phyloP scores from a whole-genome alignment of 2,113 vertebrate genomes.

The Perccottus glenii region DNA sequence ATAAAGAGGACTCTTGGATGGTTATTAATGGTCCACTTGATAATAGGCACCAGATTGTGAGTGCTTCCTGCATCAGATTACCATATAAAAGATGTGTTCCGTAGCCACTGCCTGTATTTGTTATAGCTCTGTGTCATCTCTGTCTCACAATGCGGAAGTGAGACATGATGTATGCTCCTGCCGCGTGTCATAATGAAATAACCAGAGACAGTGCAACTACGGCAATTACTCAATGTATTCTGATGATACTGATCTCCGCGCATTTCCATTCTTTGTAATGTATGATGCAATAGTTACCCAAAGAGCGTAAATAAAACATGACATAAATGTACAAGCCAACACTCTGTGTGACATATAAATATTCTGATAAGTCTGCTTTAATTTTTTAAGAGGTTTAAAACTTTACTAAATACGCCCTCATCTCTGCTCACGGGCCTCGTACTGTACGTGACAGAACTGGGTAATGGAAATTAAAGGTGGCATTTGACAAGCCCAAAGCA shows the following conservation, averaged over 20 bases:
- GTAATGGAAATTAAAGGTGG: conserved; percentile 28
- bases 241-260: conserved; percentile 62
- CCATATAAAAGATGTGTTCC: conserved; percentile 26
- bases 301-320: conserved; percentile 66
- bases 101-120: conserved; percentile 33
- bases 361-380: conserved; percentile 37
- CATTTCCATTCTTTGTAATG: conserved; percentile 64
- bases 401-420: conserved; percentile 29
- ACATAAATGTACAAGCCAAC: conserved; percentile 49
- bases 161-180: conserved; percentile 41
- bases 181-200: conserved; percentile 50
- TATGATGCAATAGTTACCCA: conserved; percentile 72
- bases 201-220: conserved; percentile 63
- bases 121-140: conserved; percentile 60
- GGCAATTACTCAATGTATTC: conserved; percentile 65
- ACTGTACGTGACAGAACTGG: conserved; percentile 33
- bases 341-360: conserved; percentile 54
- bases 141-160: conserved; percentile 28
- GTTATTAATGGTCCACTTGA: conserved; percentile 11
- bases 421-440: conserved; percentile 8
- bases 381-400: conserved; percentile 50
- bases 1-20: background rate
- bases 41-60: conserved; percentile 16
- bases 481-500: conserved; percentile 16
- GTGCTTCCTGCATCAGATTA: conserved; percentile 43